phyloP scores from a whole-genome alignment of 2,797 vertebrate genomes.

The Tauraco hartlaubi region DNA sequence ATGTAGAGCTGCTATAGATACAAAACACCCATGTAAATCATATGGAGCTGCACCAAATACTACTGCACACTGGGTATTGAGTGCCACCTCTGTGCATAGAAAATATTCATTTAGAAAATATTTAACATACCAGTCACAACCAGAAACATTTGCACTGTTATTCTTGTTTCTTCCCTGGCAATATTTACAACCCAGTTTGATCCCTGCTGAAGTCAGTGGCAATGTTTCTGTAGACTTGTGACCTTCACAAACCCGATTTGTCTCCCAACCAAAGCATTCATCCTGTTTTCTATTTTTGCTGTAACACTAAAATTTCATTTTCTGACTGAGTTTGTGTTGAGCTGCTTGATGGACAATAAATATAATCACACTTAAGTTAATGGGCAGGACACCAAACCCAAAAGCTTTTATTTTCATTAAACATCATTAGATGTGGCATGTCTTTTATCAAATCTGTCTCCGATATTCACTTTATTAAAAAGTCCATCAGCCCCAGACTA shows the following conservation, averaged over 20 bases:
- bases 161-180: neutral
- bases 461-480: conserved; percentile 47
- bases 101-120: neutral
- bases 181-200: neutral
- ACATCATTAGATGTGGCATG: conserved; percentile 48
- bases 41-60: fast-evolving
- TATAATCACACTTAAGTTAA: conserved; percentile 35
- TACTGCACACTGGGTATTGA: no score
- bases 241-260: neutral
- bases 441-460: conserved; percentile 63
- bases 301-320: neutral
- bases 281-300: neutral
- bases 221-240: neutral
- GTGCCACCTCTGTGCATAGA: no score
- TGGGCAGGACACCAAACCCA: conserved; percentile 52
- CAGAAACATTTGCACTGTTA: neutral
- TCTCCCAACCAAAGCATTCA: neutral
- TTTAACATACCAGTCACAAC: neutral
- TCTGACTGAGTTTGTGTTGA: neutral
- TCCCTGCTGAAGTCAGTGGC: neutral
- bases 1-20: fast-evolving
- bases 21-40: neutral
- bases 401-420: conserved; percentile 74
- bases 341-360: conserved; percentile 23
- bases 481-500: conserved; percentile 37